Evolutionary conservation across 2,797 vertebrate species (phyloP).

Genomic region (Dermochelys coriacea): DNA sequence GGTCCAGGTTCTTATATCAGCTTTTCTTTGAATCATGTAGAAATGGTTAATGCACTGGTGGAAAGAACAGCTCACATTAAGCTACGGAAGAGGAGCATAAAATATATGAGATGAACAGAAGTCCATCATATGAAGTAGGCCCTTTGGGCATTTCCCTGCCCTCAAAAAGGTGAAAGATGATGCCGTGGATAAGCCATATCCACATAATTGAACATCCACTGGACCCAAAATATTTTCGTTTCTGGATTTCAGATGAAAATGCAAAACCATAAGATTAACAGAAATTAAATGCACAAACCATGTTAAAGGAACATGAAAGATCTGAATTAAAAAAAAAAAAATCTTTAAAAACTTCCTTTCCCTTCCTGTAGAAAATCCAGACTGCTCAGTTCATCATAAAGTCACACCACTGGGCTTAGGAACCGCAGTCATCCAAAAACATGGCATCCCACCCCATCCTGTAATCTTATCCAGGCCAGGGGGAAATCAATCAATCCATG

Average conservation of each 20-base stretch:
- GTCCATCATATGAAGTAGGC: neutral
- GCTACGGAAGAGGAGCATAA: neutral
- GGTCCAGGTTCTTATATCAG: neutral
- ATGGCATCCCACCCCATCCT: neutral
- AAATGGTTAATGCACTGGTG: neutral
- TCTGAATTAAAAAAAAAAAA: neutral
- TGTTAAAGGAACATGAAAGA: neutral
- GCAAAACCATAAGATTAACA: neutral
- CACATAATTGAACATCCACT: neutral
- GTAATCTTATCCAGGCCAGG: neutral
- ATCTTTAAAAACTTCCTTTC: neutral
- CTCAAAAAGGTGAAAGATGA: neutral
- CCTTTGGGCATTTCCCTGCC: neutral
- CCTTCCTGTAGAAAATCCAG: rapidly evolving
- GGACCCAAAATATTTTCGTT: neutral
- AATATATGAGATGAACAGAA: neutral
- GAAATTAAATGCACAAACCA: neutral
- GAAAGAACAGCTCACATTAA: neutral
- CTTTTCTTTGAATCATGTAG: neutral
- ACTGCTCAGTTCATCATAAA: neutral
- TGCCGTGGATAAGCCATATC: neutral
- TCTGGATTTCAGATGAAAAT: neutral
- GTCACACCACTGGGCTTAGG: neutral
- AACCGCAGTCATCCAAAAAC: neutral
- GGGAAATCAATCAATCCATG: neutral